Evolutionary conservation across 2,797 vertebrate genomes (phyloP), one percentile per base, ranked within the genome.

Genomic region (Pempheris klunzingeri): DNA sequence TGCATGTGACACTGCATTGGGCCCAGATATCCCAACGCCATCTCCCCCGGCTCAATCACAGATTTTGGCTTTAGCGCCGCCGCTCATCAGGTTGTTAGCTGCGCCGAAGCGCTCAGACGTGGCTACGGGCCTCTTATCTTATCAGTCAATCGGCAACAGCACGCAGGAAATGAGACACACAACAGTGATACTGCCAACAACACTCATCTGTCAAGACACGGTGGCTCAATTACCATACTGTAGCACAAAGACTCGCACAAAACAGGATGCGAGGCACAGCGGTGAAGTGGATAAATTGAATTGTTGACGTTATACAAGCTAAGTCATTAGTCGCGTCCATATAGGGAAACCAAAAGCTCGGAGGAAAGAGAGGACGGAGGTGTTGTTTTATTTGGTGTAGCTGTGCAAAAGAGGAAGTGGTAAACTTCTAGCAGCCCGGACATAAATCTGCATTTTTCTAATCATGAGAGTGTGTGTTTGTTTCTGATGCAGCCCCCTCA

Each of bases 131-230:
- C 67, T 80, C 83, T 85, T 83, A 87, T 90, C 91, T 90, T 82
- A 87, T 86, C 86, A 77, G 78, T 82, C 87, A 62, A 86, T 88
- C 87, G 12, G 62, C 47, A 32, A 78, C 79, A 52, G 69, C 63
- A 30, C 5, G 61, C 84, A 85, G 89, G 87, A 91, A 91, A 90
- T 85, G 82, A 87, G 87, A 81, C 71, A 1, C 83, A 74, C 86
- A 49, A 63, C 81, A 38, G 86, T 13, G 82, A 76, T 61, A 64
- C 81, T 43, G 81, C 81, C 83, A 68, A 36, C 82, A 66, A 85
- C 84, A 4, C 86, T 84, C 87, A 71, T 89, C 90, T 67, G 78
- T 88, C 83, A 87, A 72, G 77, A 83, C 75, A 20, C 75, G 12
- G 53, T 0, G 78, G 66, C 83, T 83, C 84, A 75, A 86, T 87